Base-by-base conservation (phyloP, 2,797 vertebrate genomes). In the Acanthopagrus latus region DNA sequence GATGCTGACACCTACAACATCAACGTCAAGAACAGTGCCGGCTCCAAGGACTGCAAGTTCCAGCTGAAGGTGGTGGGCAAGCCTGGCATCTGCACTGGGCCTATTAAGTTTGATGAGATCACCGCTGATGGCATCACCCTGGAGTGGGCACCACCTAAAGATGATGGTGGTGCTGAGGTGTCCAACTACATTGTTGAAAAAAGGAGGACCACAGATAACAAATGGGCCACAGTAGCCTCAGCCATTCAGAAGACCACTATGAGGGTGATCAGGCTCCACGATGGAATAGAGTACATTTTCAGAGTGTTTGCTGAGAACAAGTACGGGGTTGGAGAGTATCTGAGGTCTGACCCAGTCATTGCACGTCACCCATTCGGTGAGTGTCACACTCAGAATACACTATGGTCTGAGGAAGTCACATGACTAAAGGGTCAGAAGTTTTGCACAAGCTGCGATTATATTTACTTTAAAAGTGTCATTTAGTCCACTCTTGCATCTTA, bases 271-370 rank as follows among this genome's bases (percentile, higher is more conserved):
- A 95, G 98, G 87, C 97, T 99, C 79, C 97, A 99, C 55, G 98
- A 99, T 68, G 98, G 98, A 80, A 89, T 93, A 27, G 98, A 99
- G 86, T 99, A 99, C 73, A 96, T 98, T 74, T 99, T 99, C 87
- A 97, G 96, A 94, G 97, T 99, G 78, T 97, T 96, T 66, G 98
- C 98, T 33, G 98, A 99, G 94, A 99, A 99, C 91, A 99, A 99
- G 92, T 99, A 99, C 0, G 98, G 98, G 72, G 91, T 99, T 76
- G 98, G 98, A 74, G 97, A 99, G 89, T 95, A 95, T 85, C 95
- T 99, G 81, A 98, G 96, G 92, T 99, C 98, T 33, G 97, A 98
- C 5, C 94, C 97, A 65, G 92, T 99, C 59, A 79, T 98, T 69
- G 98, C 98, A 76, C 97, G 96, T 84, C 98, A 99, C 96, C 98